A percentile compares a stretch with the other conserved stretches of the same genome.
Conservation (phyloP, 2,888 invertebrate species). For the Parnassius orleans region DNA sequence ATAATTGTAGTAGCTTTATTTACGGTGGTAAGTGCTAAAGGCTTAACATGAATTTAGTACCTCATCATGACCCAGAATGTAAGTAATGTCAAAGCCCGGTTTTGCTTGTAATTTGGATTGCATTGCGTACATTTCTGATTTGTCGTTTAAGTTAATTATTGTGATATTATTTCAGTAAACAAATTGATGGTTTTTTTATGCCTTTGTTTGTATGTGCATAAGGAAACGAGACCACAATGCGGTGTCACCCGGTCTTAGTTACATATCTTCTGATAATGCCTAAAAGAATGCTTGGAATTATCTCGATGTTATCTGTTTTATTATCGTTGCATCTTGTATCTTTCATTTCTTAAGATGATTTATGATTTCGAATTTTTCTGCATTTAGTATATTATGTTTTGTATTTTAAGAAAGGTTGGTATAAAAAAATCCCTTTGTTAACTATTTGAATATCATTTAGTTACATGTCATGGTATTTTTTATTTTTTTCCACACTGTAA, state of each 20-base stretch:
- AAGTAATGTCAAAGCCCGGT: constrained; percentile 75
- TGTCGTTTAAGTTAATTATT: constrained; percentile 28
- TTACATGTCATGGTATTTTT: constrained; percentile 20
- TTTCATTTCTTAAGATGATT: constrained; percentile 49
- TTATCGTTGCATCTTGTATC: constrained; percentile 63
- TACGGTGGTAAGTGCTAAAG: constrained; percentile 16
- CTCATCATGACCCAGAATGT: constrained; percentile 69
- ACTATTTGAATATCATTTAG: constrained; percentile 26
- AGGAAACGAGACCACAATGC: constrained; percentile 32
- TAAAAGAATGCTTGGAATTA: constrained; percentile 54
- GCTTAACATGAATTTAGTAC: constrained; percentile 45
- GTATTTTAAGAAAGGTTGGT: constrained; percentile 68
- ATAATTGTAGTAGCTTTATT: constrained; percentile 31
- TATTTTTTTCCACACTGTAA: constrained; percentile 13
- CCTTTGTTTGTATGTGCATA: constrained; percentile 32
- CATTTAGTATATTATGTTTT: constrained; percentile 58
- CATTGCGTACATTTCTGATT: constrained; percentile 48
- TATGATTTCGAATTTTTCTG: constrained; percentile 40
- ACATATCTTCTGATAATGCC: constrained; percentile 31
- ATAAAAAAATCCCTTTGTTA: constrained; percentile 32
- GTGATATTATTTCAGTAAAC: constrained; percentile 4
- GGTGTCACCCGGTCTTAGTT: constrained; percentile 37
- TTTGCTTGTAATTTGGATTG: constrained; percentile 59
- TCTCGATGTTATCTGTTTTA: constrained; percentile 65
- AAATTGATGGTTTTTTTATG: not conserved